Evolutionary conservation across 2,113 vertebrate species (phyloP).

Genomic region (Nothobranchius furzeri): DNA sequence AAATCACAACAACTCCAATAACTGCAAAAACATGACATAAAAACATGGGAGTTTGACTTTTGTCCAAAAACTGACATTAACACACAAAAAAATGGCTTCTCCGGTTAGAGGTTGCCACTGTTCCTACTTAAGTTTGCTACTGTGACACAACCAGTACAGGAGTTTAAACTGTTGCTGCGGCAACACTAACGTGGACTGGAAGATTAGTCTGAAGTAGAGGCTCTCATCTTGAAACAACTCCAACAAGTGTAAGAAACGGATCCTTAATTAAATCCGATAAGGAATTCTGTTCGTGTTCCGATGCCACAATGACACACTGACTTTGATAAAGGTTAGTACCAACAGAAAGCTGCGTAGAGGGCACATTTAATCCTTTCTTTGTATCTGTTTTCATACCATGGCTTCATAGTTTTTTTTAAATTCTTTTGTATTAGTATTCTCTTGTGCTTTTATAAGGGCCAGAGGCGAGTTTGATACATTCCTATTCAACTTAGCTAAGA

Average conservation of each 20-base stretch:
- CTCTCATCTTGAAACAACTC: constrained; percentile 23
- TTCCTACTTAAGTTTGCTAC: background rate
- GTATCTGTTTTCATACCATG: constrained; percentile 30
- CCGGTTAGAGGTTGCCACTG: background rate
- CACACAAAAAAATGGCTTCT: too few species aligned
- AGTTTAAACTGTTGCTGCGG: background rate
- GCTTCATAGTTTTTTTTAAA: constrained; percentile 27
- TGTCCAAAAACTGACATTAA: too few species aligned
- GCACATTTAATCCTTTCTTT: constrained; percentile 52
- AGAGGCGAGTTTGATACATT: constrained; percentile 51
- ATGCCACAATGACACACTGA: constrained; percentile 47
- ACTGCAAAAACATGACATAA: too few species aligned
- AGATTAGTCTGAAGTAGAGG: constrained; percentile 8
- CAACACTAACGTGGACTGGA: background rate
- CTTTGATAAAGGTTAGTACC: constrained; percentile 60
- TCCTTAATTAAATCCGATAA: constrained; percentile 51
- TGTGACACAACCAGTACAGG: background rate
- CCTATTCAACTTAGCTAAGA: constrained; percentile 64
- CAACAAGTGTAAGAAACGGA: constrained; percentile 30
- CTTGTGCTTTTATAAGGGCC: constrained; percentile 51
- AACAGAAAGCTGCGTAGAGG: constrained; percentile 34
- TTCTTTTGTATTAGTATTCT: constrained; percentile 56
- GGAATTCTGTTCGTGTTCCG: constrained; percentile 38
- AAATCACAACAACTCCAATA: too few species aligned
- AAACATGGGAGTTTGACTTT: too few species aligned